Conservation (phyloP, 2,797 vertebrate species). For the Fistularia tabacaria region DNA sequence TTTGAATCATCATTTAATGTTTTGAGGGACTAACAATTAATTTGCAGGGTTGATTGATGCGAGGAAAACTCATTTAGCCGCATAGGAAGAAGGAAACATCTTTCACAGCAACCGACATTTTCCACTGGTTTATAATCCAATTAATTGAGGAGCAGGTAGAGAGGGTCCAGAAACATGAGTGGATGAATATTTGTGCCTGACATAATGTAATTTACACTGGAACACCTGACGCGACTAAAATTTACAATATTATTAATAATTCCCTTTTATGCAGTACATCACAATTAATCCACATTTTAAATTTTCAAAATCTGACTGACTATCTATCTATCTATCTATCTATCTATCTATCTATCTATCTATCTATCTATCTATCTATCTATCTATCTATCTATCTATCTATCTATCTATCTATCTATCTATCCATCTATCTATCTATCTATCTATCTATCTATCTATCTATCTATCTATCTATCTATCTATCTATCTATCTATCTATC, state of each 20-base stretch:
- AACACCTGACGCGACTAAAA: slow-evolving; percentile 4
- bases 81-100: slow-evolving; percentile 55
- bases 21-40: slow-evolving; percentile 71
- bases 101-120: slow-evolving; percentile 65
- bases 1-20: slow-evolving; percentile 61
- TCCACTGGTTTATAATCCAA: slow-evolving; percentile 65
- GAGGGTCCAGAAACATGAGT: slow-evolving; percentile 20
- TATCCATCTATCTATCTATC: no score
- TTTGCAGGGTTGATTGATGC: slow-evolving; percentile 65
- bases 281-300: no score
- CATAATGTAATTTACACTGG: slow-evolving; percentile 25
- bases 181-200: slow-evolving; percentile 47
- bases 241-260: neutral
- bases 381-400: no score
- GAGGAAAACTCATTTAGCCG: slow-evolving; percentile 56
- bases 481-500: no score
- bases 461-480: no score
- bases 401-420: no score
- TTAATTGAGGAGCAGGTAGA: slow-evolving; percentile 55
- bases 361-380: no score
- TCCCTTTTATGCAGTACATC: neutral
- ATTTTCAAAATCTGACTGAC: no score
- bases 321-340: no score
- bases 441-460: no score
- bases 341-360: no score